Percentiles rank a stretch among this genome's conserved stretches.
phyloP scores from a whole-genome alignment of 2,113 vertebrate genomes.

The human region DNA sequence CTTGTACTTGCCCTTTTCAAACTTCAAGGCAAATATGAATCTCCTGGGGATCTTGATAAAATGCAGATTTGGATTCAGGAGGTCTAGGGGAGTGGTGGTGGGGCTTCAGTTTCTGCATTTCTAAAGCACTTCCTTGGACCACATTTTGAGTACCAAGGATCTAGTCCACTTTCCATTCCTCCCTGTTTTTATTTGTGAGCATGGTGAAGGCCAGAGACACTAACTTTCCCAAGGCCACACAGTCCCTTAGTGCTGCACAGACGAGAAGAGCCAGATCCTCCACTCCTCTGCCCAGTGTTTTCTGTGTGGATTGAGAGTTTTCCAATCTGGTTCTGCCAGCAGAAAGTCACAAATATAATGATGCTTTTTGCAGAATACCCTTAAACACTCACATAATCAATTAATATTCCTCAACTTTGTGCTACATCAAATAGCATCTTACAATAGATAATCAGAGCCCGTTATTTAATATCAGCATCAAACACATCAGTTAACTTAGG shows the following conservation, averaged over 20 bases:
- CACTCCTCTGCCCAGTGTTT: background rate
- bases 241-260: background rate
- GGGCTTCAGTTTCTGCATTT: background rate
- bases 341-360: background rate
- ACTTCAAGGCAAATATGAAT: background rate
- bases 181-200: background rate
- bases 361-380: background rate
- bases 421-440: background rate
- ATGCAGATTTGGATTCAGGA: background rate
- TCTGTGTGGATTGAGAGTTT: background rate
- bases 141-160: background rate
- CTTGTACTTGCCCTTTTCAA: background rate
- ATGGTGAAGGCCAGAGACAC: accelerated
- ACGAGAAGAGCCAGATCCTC: background rate
- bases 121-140: background rate
- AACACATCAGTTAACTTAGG: background rate
- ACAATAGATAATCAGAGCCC: background rate
- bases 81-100: background rate
- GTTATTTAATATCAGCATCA: background rate
- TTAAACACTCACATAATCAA: background rate
- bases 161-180: accelerated
- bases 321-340: background rate
- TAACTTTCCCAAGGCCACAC: background rate
- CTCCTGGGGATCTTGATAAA: background rate
- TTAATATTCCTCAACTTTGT: background rate